These are phyloP conservation scores for Nomada goodeniana DNA, from an alignment of 2,888 invertebrate species.

Conservation along the genomic window DNA sequence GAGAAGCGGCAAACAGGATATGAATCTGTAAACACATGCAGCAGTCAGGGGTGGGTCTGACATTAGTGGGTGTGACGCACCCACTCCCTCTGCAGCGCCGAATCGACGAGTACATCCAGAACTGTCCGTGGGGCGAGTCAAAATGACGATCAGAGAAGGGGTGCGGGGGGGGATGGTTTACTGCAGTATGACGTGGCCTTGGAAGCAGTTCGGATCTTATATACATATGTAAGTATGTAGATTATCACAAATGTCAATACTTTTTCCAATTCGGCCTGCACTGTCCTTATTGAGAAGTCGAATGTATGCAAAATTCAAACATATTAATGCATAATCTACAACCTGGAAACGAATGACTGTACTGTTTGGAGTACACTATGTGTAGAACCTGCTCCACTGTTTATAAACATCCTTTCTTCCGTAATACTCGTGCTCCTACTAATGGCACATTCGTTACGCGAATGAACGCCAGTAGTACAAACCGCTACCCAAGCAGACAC, in stretches of 20 bases:
- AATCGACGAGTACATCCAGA: conserved; percentile 58
- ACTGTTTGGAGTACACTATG: background rate
- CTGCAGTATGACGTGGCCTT: conserved; percentile 70
- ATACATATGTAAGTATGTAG: background rate
- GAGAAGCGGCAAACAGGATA: conserved; percentile 46
- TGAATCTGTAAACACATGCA: conserved; percentile 70
- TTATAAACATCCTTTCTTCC: background rate
- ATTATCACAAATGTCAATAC: conserved; percentile 26
- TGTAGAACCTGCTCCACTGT: background rate
- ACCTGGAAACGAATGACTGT: background rate
- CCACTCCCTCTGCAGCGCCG: conserved; percentile 54
- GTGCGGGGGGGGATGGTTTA: conserved; percentile 32
- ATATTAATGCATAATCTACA: background rate
- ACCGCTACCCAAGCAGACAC: conserved; percentile 1
- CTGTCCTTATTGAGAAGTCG: background rate
- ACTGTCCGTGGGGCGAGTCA: conserved; percentile 54
- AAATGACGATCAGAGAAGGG: conserved; percentile 53
- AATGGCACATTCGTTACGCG: conserved; percentile 9
- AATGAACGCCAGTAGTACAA: conserved; percentile 20
- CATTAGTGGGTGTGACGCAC: conserved; percentile 62
- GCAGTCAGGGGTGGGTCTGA: conserved; percentile 52
- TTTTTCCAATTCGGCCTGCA: background rate
- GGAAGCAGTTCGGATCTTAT: conserved; percentile 50
- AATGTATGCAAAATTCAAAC: background rate
- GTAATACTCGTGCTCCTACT: background rate